Evolutionary conservation across 2,113 vertebrate genomes (phyloP).

Genomic region (Morone saxatilis): DNA sequence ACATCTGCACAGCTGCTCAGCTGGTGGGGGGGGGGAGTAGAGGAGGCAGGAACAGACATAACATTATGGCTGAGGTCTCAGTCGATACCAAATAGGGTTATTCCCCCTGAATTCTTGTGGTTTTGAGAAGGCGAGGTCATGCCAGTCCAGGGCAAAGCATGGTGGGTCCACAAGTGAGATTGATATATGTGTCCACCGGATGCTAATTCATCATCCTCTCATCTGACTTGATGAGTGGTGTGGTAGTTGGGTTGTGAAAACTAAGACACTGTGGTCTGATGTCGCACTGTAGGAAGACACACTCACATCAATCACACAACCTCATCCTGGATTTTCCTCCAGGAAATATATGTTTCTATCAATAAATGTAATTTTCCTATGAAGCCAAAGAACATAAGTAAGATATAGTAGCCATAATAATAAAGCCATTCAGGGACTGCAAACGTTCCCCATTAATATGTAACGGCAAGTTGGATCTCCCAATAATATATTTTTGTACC

Average conservation of each 20-base stretch:
- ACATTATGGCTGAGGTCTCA: conserved; percentile 65
- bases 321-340: neutral
- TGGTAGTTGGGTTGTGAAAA: conserved; percentile 48
- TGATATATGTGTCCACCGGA: conserved; percentile 40
- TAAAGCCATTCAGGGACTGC: neutral
- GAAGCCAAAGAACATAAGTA: neutral
- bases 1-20: conserved; percentile 65
- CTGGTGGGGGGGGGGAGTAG: conserved; percentile 24
- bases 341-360: neutral
- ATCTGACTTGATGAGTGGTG: conserved; percentile 48
- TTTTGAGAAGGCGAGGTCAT: conserved; percentile 45
- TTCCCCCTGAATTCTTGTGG: conserved; percentile 66
- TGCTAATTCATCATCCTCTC: conserved; percentile 59
- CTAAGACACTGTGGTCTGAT: conserved; percentile 37
- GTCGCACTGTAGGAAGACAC: conserved; percentile 4
- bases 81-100: conserved; percentile 49
- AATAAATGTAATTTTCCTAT: neutral
- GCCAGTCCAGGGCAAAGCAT: conserved; percentile 51
- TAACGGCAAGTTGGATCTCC: too few relatives aligned
- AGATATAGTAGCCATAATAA: neutral
- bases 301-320: conserved; percentile 9
- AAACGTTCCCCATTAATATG: neutral
- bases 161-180: conserved; percentile 14
- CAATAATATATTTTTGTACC: neutral
- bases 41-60: conserved; percentile 52